Evolutionary conservation across 2,888 invertebrate species (phyloP).

Genomic region (Acleris literana): DNA sequence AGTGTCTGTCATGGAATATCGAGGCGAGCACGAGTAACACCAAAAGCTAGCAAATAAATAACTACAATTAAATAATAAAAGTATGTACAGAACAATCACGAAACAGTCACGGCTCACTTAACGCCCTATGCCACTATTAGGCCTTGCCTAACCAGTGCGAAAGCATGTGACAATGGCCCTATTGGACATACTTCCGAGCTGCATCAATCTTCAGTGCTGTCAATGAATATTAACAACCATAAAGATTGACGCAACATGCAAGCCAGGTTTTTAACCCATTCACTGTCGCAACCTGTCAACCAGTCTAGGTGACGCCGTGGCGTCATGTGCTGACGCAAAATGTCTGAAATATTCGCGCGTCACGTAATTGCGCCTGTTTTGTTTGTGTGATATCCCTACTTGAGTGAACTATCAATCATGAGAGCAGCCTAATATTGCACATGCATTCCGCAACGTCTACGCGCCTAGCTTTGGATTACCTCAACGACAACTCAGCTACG

Average conservation of each 20-base stretch:
- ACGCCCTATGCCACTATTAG: slow-evolving; percentile 66
- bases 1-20: slow-evolving; percentile 71
- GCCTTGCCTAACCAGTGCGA: slow-evolving; percentile 7
- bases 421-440: slow-evolving; percentile 5
- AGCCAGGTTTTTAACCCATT: too few species aligned
- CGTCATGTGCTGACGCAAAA: too few species aligned
- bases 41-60: slow-evolving; percentile 78
- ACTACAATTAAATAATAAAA: slow-evolving; percentile 67
- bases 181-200: too few species aligned
- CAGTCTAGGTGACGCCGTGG: too few species aligned
- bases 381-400: too few species aligned
- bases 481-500: slow-evolving; percentile 69
- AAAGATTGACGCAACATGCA: too few species aligned
- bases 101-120: slow-evolving; percentile 60
- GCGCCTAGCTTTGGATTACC: slow-evolving; percentile 73
- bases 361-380: too few species aligned
- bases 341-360: too few species aligned
- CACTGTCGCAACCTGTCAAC: too few species aligned
- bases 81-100: slow-evolving; percentile 69
- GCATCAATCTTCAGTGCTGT: too few species aligned
- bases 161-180: slow-evolving; percentile 7
- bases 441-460: slow-evolving; percentile 9
- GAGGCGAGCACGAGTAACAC: slow-evolving; percentile 61
- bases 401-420: too few species aligned
- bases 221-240: too few species aligned